Percentiles rank a stretch among this genome's conserved stretches.
phyloP scores from a whole-genome alignment of 2,113 vertebrate species.

The Salvator merianae region DNA sequence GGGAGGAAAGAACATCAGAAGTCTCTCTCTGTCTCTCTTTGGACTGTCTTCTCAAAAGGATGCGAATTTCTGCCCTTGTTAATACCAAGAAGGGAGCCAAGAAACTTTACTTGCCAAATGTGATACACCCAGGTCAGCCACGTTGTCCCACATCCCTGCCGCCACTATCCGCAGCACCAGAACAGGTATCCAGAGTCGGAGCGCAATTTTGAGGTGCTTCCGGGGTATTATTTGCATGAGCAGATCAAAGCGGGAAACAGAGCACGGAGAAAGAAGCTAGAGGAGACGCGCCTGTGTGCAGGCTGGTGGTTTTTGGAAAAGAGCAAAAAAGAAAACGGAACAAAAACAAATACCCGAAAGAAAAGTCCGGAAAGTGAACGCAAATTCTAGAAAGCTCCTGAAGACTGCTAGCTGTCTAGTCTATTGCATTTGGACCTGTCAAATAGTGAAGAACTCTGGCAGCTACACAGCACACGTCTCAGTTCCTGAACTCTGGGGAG shows the following conservation, averaged over 20 bases:
- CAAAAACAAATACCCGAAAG: too few relatives aligned
- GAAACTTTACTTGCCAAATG: conserved; percentile 85
- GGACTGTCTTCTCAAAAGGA: conserved; percentile 38
- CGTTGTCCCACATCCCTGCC: conserved; percentile 78
- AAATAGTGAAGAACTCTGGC: conserved; percentile 52
- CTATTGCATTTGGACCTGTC: conserved; percentile 56
- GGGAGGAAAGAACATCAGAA: conserved; percentile 42
- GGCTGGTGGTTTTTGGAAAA: conserved; percentile 41
- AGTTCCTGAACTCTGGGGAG: conserved; percentile 57
- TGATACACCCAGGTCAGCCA: conserved; percentile 69
- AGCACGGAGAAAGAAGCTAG: conserved; percentile 64
- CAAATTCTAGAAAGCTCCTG: conserved; percentile 53
- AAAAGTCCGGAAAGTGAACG: background rate
- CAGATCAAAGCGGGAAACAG: conserved; percentile 62
- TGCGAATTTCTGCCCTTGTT: background rate
- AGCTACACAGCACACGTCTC: conserved; percentile 53
- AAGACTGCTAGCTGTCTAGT: conserved; percentile 40
- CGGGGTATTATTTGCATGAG: conserved; percentile 88
- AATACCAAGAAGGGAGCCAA: conserved; percentile 54
- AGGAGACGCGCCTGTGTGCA: conserved; percentile 60
- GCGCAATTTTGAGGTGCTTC: conserved; percentile 91
- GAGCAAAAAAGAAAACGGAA: conserved; percentile 8
- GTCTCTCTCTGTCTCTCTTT: conserved; percentile 44
- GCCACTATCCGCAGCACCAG: conserved; percentile 95
- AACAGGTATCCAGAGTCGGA: conserved; percentile 93